These are phyloP conservation scores for Psittacus erithacus DNA, from an alignment of 2,113 vertebrate species.

Conservation along the genomic window DNA sequence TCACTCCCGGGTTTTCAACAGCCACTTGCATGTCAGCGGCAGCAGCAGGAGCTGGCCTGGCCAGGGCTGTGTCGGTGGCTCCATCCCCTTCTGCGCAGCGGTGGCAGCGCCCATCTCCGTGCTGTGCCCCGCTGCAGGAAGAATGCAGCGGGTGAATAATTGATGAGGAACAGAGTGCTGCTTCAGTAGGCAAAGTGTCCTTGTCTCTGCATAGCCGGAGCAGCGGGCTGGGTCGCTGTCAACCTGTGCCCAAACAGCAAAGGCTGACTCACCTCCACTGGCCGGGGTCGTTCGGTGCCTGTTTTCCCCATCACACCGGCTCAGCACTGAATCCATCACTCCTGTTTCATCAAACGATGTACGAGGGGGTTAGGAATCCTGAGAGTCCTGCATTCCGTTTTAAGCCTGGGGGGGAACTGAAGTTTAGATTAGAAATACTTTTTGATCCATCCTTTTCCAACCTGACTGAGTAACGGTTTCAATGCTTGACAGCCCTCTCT, in stretches of 20 bases:
- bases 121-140: not conserved
- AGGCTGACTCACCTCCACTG: fast-evolving
- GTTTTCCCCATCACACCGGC: fast-evolving
- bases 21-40: fast-evolving
- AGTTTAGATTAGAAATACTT: not conserved
- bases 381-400: not conserved
- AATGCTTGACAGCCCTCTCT: fast-evolving
- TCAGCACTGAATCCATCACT: not conserved
- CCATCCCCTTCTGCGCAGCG: fast-evolving
- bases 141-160: not conserved
- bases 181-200: not conserved
- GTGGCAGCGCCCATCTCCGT: not conserved
- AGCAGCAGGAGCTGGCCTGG: fast-evolving
- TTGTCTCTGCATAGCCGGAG: fast-evolving
- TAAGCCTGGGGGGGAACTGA: not conserved
- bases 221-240: not conserved
- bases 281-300: fast-evolving
- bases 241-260: fast-evolving
- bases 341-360: not conserved
- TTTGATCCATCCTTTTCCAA: not conserved
- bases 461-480: fast-evolving
- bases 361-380: not conserved
- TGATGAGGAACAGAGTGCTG: not conserved
- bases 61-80: not conserved
- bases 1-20: fast-evolving